phyloP scores from a whole-genome alignment of 2,797 vertebrate genomes.

The Sebastes kiyomatsui region DNA sequence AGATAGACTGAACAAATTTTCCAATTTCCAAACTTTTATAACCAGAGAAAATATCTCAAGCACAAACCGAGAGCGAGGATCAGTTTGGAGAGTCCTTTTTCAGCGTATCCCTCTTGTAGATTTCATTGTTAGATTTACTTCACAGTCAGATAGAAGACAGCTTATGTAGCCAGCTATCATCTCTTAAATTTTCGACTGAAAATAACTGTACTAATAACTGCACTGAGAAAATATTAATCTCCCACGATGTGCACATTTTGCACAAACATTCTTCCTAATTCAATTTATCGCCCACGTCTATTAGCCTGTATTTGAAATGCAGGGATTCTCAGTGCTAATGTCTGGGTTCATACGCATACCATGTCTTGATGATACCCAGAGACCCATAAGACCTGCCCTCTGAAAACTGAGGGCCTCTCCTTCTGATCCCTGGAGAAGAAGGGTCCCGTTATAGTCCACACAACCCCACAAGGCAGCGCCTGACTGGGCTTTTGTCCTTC shows the following conservation, averaged over 20 bases:
- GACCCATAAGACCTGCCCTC: neutral
- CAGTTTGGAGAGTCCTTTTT: neutral
- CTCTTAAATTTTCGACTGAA: neutral
- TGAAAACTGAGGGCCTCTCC: neutral
- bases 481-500: slow-evolving; percentile 59
- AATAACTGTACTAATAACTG: neutral
- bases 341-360: slow-evolving; percentile 4
- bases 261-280: neutral
- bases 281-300: neutral
- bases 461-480: slow-evolving; percentile 32
- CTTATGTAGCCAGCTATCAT: neutral
- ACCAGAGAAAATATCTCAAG: neutral
- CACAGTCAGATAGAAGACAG: neutral
- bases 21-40: neutral
- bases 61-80: neutral
- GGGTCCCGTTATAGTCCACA: slow-evolving; percentile 35
- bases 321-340: neutral
- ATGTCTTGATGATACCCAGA: slow-evolving; percentile 43
- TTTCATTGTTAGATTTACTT: neutral
- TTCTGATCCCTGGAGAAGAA: slow-evolving; percentile 43
- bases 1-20: neutral
- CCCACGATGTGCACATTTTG: neutral
- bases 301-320: neutral
- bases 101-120: neutral
- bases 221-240: neutral